Evolutionary conservation across 2,113 vertebrate genomes (phyloP).

Genomic region (Bettongia penicillata): DNA sequence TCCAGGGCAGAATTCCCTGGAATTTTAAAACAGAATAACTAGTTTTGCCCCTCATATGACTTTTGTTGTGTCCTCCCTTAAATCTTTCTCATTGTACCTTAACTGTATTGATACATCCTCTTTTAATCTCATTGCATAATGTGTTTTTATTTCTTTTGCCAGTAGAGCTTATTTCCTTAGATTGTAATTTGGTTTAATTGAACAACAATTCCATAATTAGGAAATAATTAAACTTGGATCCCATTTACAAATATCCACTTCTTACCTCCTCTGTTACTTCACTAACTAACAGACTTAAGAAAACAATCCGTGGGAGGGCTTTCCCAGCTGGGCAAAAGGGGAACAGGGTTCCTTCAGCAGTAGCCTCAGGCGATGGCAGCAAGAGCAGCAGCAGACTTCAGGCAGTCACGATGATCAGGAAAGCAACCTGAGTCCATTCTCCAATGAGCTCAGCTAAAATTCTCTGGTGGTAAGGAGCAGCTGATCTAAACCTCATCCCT

Average conservation of each 20-base stretch:
- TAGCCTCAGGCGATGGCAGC: no score
- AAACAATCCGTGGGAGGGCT: conserved; percentile 72
- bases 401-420: no score
- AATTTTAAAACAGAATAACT: conserved; percentile 81
- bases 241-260: conserved; percentile 73
- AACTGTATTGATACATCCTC: conserved; percentile 60
- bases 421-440: no score
- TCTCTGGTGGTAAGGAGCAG: no score
- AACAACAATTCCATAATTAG: conserved; percentile 81
- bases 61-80: conserved; percentile 70
- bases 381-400: no score
- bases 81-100: conserved; percentile 38
- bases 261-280: conserved; percentile 74
- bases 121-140: conserved; percentile 59
- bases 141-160: conserved; percentile 66
- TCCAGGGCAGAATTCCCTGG: no score
- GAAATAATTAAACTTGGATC: conserved; percentile 81
- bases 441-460: no score
- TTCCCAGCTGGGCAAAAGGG: no score
- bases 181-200: conserved; percentile 74
- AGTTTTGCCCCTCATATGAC: conserved; percentile 73
- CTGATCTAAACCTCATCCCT: no score
- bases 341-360: no score
- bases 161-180: conserved; percentile 74
- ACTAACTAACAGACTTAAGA: conserved; percentile 33